Conservation (phyloP, 2,888 invertebrate genomes). For the Pharmacophagus antenor region DNA sequence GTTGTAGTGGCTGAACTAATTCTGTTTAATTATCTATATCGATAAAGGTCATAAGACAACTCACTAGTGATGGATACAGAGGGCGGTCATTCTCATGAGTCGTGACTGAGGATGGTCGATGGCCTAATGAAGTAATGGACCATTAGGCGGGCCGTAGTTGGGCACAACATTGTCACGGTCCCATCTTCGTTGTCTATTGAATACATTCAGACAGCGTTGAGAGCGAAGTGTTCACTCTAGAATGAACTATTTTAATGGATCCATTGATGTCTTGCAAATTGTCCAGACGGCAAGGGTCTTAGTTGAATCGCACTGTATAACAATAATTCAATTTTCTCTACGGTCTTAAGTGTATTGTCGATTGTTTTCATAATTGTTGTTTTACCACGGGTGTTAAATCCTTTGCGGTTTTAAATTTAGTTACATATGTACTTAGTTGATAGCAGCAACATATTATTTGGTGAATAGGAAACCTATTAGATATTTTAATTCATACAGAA, state of each 20-base stretch:
- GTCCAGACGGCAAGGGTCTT: slow-evolving; percentile 9
- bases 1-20: too few species aligned
- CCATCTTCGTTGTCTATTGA: slow-evolving; percentile 25
- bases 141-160: slow-evolving; percentile 22
- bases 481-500: too few species aligned
- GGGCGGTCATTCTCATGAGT: slow-evolving; percentile 17
- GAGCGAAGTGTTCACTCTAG: slow-evolving; percentile 18
- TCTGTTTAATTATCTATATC: too few species aligned
- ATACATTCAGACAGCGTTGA: slow-evolving; percentile 16
- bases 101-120: slow-evolving; percentile 24
- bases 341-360: too few species aligned
- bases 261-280: slow-evolving; percentile 19
- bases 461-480: too few species aligned
- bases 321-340: too few species aligned
- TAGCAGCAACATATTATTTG: too few species aligned
- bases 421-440: too few species aligned
- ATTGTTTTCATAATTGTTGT: too few species aligned
- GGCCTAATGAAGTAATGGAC: slow-evolving; percentile 29
- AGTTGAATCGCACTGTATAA: too few species aligned
- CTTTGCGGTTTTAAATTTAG: too few species aligned
- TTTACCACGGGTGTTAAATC: too few species aligned
- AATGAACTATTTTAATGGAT: slow-evolving; percentile 17
- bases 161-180: slow-evolving; percentile 21
- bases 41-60: background rate
- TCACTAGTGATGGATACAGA: slow-evolving; percentile 10